phyloP scores from a whole-genome alignment of 2,113 vertebrate species.

The Gopherus flavomarginatus region DNA sequence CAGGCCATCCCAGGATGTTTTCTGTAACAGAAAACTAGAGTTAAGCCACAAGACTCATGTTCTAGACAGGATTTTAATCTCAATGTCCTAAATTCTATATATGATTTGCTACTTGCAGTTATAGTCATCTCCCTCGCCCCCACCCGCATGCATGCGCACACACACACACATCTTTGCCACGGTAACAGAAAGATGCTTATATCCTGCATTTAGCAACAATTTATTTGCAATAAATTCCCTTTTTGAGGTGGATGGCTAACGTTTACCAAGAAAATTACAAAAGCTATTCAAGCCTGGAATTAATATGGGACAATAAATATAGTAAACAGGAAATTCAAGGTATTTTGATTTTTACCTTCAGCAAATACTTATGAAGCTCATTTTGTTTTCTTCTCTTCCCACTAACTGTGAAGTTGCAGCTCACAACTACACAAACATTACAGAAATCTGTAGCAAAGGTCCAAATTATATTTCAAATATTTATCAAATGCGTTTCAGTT shows the following conservation, averaged over 20 bases:
- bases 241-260: neutral
- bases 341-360: neutral
- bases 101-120: neutral
- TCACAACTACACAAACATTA: neutral
- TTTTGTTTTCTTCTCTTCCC: neutral
- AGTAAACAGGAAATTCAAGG: neutral
- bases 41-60: constrained; percentile 35
- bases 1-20: constrained; percentile 90
- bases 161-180: neutral
- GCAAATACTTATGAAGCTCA: neutral
- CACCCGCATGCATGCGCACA: neutral
- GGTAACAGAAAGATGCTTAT: neutral
- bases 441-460: neutral
- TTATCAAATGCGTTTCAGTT: neutral
- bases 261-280: neutral
- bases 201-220: neutral
- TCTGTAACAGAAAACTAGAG: constrained; percentile 82
- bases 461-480: neutral
- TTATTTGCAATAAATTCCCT: neutral
- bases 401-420: neutral
- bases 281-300: neutral
- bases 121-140: neutral
- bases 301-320: neutral
- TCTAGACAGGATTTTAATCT: neutral
- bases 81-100: neutral